These are phyloP conservation scores for Anagyrus pseudococci DNA, from an alignment of 2,888 invertebrate species.

Conservation along the genomic window DNA sequence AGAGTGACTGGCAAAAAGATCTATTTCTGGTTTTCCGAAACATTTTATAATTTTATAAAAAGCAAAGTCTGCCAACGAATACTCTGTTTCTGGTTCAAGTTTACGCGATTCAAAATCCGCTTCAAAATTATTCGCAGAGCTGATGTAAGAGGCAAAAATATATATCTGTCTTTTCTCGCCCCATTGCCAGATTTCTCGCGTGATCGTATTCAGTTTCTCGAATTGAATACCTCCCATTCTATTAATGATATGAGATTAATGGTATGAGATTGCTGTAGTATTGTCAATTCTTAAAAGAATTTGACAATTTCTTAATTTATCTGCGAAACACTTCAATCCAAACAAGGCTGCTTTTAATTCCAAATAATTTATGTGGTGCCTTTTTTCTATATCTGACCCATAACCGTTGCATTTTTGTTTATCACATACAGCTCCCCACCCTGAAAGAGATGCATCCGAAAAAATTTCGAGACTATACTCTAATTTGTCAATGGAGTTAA, in stretches of 20 bases:
- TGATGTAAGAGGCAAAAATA: neutral
- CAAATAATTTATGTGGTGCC: conserved; percentile 11
- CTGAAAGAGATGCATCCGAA: conserved; percentile 5
- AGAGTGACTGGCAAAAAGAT: conserved; percentile 42
- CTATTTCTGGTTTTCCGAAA: conserved; percentile 38
- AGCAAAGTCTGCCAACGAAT: conserved; percentile 13
- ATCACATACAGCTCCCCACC: conserved; percentile 1
- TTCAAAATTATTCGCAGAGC: conserved; percentile 15
- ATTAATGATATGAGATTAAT: no score
- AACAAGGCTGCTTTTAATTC: conserved; percentile 15
- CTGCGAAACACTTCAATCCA: conserved; percentile 29
- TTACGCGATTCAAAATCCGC: conserved; percentile 24
- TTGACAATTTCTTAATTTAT: neutral
- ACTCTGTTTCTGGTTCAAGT: conserved; percentile 27
- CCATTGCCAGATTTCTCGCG: conserved; percentile 25
- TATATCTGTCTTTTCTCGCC: conserved; percentile 12
- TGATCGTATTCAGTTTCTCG: conserved; percentile 8
- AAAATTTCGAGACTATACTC: conserved; percentile 4
- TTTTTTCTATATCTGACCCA: conserved; percentile 3
- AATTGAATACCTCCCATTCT: conserved; percentile 13
- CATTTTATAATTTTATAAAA: conserved; percentile 11
- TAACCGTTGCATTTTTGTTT: neutral
- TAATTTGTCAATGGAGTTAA: neutral
- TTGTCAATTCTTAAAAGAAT: conserved; percentile 26
- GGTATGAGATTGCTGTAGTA: conserved; percentile 21